phyloP scores from a whole-genome alignment of 2,888 invertebrate species.

The Eledona agricola region DNA sequence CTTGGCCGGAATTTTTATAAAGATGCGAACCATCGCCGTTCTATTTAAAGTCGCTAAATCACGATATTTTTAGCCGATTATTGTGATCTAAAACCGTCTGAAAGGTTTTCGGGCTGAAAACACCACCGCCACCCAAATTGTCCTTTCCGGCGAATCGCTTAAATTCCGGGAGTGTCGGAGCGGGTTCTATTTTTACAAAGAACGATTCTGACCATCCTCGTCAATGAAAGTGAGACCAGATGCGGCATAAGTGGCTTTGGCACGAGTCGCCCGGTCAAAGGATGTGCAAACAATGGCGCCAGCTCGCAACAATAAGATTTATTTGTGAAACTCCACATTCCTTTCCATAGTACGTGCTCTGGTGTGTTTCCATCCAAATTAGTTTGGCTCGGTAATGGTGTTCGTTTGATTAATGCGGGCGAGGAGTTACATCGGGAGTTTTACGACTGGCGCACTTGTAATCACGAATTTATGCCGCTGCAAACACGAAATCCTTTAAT shows the following conservation, averaged over 20 bases:
- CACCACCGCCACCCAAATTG: constrained; percentile 11
- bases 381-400: constrained; percentile 27
- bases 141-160: constrained; percentile 9
- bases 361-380: constrained; percentile 36
- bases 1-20: no score
- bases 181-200: constrained; percentile 27
- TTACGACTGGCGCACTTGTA: constrained; percentile 9
- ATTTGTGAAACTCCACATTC: constrained; percentile 42
- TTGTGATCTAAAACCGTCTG: no score
- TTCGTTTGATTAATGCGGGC: constrained; percentile 27
- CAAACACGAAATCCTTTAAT: constrained; percentile 14
- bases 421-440: constrained; percentile 19
- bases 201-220: constrained; percentile 19
- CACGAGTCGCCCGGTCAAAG: constrained; percentile 19
- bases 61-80: no score
- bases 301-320: constrained; percentile 42
- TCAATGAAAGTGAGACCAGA: constrained; percentile 32
- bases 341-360: constrained; percentile 41
- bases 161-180: constrained; percentile 9
- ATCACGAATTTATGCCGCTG: constrained; percentile 8
- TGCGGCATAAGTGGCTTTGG: constrained; percentile 30
- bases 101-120: no score
- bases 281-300: constrained; percentile 33
- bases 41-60: no score
- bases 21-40: no score